Conservation (phyloP, 2,113 vertebrate species). For the Pampusana beccarii region DNA sequence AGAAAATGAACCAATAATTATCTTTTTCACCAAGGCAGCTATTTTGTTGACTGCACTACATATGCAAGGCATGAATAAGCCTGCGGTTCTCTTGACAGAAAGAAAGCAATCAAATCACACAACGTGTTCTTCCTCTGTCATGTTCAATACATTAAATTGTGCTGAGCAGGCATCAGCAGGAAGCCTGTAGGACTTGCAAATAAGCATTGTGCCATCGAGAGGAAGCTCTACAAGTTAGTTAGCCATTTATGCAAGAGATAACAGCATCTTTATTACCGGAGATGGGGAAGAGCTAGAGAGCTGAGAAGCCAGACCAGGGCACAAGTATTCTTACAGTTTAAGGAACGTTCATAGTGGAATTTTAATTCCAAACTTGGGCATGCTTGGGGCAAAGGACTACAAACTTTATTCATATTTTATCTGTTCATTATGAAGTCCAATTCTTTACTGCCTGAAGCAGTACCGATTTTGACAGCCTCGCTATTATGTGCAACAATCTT, state of each 20-base stretch:
- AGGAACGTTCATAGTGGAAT: not conserved
- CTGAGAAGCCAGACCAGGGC: not conserved
- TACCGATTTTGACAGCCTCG: not conserved
- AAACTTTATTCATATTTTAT: not conserved
- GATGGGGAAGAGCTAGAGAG: not conserved
- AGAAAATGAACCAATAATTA: conserved; percentile 20
- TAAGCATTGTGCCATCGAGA: not conserved
- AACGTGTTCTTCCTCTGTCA: not conserved
- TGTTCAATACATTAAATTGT: not conserved
- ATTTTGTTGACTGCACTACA: not conserved
- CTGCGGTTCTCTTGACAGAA: conserved; percentile 29
- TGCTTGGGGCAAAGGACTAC: not conserved
- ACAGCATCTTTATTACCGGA: not conserved
- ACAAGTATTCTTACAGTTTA: not conserved
- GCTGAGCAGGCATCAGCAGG: not conserved
- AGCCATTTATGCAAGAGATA: not conserved
- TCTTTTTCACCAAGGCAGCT: not conserved
- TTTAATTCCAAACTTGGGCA: not conserved
- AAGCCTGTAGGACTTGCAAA: not conserved
- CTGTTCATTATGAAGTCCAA: not conserved
- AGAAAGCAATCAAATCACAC: conserved; percentile 22
- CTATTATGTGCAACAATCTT: not conserved
- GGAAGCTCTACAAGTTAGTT: not conserved
- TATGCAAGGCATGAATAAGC: conserved; percentile 18
- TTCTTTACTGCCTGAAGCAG: not conserved